Evolutionary conservation across 2,797 vertebrate genomes (phyloP), one percentile per base, ranked within the genome.

Genomic region (Oreortyx pictus): DNA sequence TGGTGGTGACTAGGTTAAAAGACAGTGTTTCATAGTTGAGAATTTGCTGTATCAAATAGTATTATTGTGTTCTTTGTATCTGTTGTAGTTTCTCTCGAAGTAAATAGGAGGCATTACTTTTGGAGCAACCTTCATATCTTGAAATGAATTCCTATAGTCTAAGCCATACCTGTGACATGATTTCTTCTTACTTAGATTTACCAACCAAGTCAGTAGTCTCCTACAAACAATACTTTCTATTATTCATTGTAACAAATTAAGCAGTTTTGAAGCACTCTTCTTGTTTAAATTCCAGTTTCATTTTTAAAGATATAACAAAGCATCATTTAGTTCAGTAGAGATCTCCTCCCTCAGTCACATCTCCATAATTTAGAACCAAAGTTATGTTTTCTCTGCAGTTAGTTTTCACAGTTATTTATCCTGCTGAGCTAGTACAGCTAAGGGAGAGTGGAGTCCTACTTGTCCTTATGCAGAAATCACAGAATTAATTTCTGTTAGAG

Each of bases 401-500:
- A 82, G 70, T 94, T 89, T 88, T 89, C 19, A 7, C 13, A 84
- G 35, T 29, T 82, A 24, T 72, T 73, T 10, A 10, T 93, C 62
- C 72, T 83, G 37, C 27, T 86, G 84, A 82, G 59, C 47, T 64
- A 81, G 62, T 47, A 50, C 20, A 82, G 31, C 52, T 71, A 41
- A 61, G n/a, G 86, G 49, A 77, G 60, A 94, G 43, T 7, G 66
- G 76, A 83, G 10, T 82, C n/a, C 56, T 91, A 35, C 82, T 88
- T 68, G 49, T 46, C 88, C 77, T 86, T 92, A 83, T 78, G 88
- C 47, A 91, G 85, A 94, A 94, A 89, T 75, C 85, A 82, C 66
- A 70, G 60, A 88, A 95, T 88, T 89, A 91, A 93, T 95, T 96
- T 64, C 80, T 88, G 60, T 73, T 94, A 92, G 87, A 96, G 33